phyloP scores from a whole-genome alignment of 2,113 vertebrate species.

The Chaetops frenatus region DNA sequence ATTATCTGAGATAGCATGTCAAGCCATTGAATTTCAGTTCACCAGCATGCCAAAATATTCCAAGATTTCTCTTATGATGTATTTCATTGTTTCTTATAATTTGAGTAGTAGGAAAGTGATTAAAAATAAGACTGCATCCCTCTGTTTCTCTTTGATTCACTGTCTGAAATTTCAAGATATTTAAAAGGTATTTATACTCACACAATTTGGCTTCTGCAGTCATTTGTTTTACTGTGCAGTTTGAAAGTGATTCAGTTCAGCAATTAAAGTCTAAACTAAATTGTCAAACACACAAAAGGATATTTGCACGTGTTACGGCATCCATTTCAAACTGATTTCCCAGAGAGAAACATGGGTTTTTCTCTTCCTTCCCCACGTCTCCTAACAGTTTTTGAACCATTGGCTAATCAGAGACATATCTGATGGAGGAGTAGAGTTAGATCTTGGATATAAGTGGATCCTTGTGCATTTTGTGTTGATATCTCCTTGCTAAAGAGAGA shows the following conservation, averaged over 20 bases:
- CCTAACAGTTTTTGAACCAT: not conserved
- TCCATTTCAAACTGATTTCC: not conserved
- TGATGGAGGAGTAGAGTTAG: not conserved
- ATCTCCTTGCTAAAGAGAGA: not conserved
- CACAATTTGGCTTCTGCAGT: not conserved
- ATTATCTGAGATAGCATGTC: not conserved
- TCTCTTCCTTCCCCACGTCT: not conserved
- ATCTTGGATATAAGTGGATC: not conserved
- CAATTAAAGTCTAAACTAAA: conserved; percentile 24
- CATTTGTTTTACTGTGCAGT: conserved; percentile 14
- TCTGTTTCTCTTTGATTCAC: conserved; percentile 18
- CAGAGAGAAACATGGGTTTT: not conserved
- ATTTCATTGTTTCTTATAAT: conserved; percentile 36
- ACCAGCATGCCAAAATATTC: conserved; percentile 26
- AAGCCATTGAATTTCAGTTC: conserved; percentile 6
- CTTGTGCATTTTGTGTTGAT: not conserved
- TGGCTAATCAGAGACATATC: not conserved
- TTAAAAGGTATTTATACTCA: not conserved
- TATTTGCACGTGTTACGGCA: not conserved
- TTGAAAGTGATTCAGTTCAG: conserved; percentile 23
- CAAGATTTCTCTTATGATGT: not conserved
- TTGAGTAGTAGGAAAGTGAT: not conserved
- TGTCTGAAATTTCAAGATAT: conserved; percentile 17
- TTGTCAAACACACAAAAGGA: not conserved
- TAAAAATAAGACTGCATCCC: conserved; percentile 11